These are phyloP conservation scores for Pachydiplax longipennis DNA, from an alignment of 2,888 invertebrate species.

Conservation along the genomic window DNA sequence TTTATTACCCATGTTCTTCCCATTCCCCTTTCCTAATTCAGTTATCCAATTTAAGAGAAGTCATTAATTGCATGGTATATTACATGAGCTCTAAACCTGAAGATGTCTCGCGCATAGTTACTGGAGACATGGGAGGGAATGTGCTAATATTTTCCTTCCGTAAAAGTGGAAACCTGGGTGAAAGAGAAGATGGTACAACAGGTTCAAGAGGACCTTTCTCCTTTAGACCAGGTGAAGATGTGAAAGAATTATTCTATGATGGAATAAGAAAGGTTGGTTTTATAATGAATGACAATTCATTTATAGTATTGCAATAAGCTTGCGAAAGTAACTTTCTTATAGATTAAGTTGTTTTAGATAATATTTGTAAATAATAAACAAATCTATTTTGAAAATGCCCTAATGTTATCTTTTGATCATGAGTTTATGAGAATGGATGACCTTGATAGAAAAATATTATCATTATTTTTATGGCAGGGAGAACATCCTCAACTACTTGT, in stretches of 20 bases:
- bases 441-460: background rate
- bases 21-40: conserved; percentile 50
- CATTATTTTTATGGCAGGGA: background rate
- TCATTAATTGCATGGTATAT: conserved; percentile 67
- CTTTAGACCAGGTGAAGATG: conserved; percentile 10
- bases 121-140: conserved; percentile 79
- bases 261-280: conserved; percentile 21
- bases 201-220: background rate
- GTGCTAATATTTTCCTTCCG: conserved; percentile 70
- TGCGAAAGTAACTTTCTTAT: too few species aligned
- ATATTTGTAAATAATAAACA: too few species aligned
- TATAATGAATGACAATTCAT: too few species aligned
- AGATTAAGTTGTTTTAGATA: too few species aligned
- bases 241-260: background rate
- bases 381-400: too few species aligned
- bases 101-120: conserved; percentile 69
- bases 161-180: background rate
- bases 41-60: conserved; percentile 71
- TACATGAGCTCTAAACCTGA: conserved; percentile 66
- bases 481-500: background rate
- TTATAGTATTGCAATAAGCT: too few species aligned
- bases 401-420: too few species aligned
- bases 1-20: background rate
- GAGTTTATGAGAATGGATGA: too few species aligned
- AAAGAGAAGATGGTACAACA: background rate